These are phyloP conservation scores for Urophycis tenuis DNA, from an alignment of 2,797 vertebrate genomes.

Conservation along the genomic window DNA sequence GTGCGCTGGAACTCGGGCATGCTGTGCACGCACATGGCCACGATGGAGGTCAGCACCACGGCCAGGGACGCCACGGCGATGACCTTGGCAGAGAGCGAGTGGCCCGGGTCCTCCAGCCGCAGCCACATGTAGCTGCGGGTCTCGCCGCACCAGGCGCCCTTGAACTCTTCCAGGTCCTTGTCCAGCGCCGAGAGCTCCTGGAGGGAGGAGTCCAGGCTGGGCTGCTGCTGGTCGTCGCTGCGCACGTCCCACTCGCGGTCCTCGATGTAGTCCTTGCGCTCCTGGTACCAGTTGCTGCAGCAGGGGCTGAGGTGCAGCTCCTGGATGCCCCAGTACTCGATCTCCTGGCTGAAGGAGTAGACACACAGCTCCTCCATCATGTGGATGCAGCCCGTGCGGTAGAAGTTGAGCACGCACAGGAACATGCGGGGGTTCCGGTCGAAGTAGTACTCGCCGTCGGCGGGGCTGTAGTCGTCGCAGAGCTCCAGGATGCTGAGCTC, in stretches of 20 bases:
- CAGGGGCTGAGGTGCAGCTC: constrained; percentile 87
- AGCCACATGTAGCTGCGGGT: constrained; percentile 88
- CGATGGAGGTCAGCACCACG: constrained; percentile 88
- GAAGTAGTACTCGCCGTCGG: constrained; percentile 91
- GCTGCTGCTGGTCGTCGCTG: constrained; percentile 75
- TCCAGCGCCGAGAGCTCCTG: constrained; percentile 88
- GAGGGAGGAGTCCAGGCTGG: constrained; percentile 81
- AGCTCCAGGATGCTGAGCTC: constrained; percentile 91
- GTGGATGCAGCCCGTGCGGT: constrained; percentile 90
- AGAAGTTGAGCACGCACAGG: constrained; percentile 91
- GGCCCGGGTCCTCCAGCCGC: constrained; percentile 88
- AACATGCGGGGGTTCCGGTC: constrained; percentile 92
- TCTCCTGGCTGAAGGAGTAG: constrained; percentile 96
- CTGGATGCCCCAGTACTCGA: constrained; percentile 97
- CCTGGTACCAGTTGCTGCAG: constrained; percentile 88
- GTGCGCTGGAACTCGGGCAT: constrained; percentile 89
- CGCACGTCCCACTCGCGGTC: constrained; percentile 85
- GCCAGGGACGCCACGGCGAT: constrained; percentile 86
- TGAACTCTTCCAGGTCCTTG: constrained; percentile 88
- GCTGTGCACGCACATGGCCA: constrained; percentile 97
- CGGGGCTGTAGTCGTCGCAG: constrained; percentile 90
- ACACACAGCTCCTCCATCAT: constrained; percentile 96
- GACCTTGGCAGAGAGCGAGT: constrained; percentile 84
- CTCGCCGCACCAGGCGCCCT: constrained; percentile 78
- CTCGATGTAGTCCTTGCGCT: constrained; percentile 82